These are phyloP conservation scores for Pantherophis alleghaniensis DNA, from an alignment of 2,797 vertebrate genomes.

Conservation along the genomic window DNA sequence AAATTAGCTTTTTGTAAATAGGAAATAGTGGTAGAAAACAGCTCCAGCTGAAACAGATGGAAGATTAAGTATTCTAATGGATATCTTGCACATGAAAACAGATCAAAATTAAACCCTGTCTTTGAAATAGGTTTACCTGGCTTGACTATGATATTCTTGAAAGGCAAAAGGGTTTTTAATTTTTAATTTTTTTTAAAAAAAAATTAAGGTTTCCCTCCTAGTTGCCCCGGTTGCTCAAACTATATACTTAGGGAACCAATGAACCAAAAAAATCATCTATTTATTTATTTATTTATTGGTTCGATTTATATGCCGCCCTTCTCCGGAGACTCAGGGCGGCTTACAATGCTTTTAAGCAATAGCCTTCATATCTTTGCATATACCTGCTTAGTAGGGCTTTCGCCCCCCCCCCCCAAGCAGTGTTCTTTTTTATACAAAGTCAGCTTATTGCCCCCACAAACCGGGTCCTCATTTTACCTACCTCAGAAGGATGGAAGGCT, in stretches of 20 bases:
- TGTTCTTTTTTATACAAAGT: too few relatives aligned
- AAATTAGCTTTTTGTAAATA: constrained; percentile 72
- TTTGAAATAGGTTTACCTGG: constrained; percentile 39
- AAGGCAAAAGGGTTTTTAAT: constrained; percentile 13
- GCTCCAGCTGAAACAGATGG: constrained; percentile 67
- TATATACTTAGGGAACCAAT: neutral
- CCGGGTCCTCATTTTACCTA: too few relatives aligned
- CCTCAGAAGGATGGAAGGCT: too few relatives aligned
- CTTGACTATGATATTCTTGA: constrained; percentile 42
- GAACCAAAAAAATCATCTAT: neutral
- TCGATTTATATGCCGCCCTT: too few relatives aligned
- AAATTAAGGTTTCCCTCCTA: neutral
- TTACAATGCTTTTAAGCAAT: too few relatives aligned
- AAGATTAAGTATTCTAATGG: constrained; percentile 65
- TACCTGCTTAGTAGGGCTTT: too few relatives aligned
- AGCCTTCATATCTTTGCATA: too few relatives aligned
- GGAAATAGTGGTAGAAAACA: constrained; percentile 59
- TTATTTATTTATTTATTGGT: too few relatives aligned
- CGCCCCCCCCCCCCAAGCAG: too few relatives aligned
- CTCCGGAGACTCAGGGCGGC: too few relatives aligned
- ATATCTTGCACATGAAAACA: constrained; percentile 71
- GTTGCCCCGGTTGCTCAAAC: neutral
- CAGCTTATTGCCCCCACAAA: too few relatives aligned
- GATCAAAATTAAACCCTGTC: constrained; percentile 70
- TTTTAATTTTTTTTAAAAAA: neutral